Base-by-base conservation (phyloP, 2,888 invertebrate species). In the Aphidoletes aphidimyza region DNA sequence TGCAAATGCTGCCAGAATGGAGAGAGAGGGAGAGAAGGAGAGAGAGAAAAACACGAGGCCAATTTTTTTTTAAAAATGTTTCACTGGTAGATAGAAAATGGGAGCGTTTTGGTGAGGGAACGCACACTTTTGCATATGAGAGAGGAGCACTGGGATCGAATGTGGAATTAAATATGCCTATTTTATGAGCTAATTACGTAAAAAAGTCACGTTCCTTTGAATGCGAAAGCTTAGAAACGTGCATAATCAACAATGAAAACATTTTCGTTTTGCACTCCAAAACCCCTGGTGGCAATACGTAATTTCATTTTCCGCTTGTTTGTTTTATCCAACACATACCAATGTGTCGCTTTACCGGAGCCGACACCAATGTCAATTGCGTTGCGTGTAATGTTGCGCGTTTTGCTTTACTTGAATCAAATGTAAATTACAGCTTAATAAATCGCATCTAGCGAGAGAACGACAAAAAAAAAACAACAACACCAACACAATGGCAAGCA, bases 171-270 rank as follows among this genome's bases (percentile, higher is more conserved):
- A 81, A 81, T 81, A 37, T 81, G 37, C 81, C 81, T 22, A 81
- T 81, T 81, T 37, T 81, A 19, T 37, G 81, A 81, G 11, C 81
- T 81, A 81, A 81, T 81, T 81, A 81, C 22, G 22, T n/a, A 81
- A 81, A 81, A 81, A 37, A n/a, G 81, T 81, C 81, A 81, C 81
- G 81, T 81, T 11, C 37, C 8, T 37, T 17, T 9, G 37, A 81
- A 37, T 81, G 81, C 37, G 8, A 81, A 37, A n/a, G 81, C 37
- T 81, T 81, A 81, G 81, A 37, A 81, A 81, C 81, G 81, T 81
- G 81, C 37, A 81, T n/a, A 81, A 81, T 81, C 81, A 81, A 81
- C 36, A 81, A 37, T 36, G 37, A 81, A 81, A 81, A n/a, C 81
- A 37, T 81, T 36, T 37, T n/a, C 6, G 81, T 19, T n/a, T 19